A percentile compares a stretch with the other conserved stretches of the same genome.
phyloP scores from a whole-genome alignment of 1,140 invertebrate genomes.

The Agrilus planipennis region DNA sequence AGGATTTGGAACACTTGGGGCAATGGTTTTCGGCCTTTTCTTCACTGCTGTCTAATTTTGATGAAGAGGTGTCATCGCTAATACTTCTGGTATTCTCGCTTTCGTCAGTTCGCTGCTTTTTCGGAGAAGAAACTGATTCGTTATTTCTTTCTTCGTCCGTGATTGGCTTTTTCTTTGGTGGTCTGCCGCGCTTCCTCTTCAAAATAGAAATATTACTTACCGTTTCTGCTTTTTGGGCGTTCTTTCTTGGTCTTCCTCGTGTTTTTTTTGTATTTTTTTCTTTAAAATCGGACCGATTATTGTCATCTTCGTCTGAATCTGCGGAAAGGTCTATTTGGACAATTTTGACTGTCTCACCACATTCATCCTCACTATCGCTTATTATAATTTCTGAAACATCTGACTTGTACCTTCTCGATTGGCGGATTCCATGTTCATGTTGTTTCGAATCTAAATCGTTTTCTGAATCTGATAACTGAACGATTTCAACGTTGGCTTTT shows the following conservation, averaged over 20 bases:
- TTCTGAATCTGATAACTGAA: constrained; percentile 26
- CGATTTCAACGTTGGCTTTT: constrained; percentile 16
- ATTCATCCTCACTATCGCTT: constrained; percentile 11
- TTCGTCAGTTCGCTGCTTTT: constrained; percentile 2
- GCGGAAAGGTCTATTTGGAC: constrained; percentile 5
- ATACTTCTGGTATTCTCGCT: constrained; percentile 1
- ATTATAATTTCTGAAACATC: constrained; percentile 9
- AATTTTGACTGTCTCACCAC: constrained; percentile 3
- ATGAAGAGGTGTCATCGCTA: not conserved
- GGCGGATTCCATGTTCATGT: constrained; percentile 4
- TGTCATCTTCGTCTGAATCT: constrained; percentile 14
- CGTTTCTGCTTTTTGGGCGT: not conserved
- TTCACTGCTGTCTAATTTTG: constrained; percentile 6
- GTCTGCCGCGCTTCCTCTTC: constrained; percentile 17
- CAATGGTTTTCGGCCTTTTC: constrained; percentile 32
- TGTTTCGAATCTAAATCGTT: constrained; percentile 18
- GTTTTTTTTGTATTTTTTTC: not conserved
- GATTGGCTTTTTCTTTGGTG: constrained; percentile 12
- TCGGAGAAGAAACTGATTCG: not conserved
- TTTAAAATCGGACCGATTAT: not conserved
- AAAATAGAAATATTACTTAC: not conserved
- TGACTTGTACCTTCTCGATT: constrained; percentile 4
- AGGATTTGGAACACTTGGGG: constrained; percentile 41
- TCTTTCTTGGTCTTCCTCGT: not conserved
- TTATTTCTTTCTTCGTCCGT: not conserved